Conservation (phyloP, 2,797 vertebrate species). For the Rhynchotus rufescens region DNA sequence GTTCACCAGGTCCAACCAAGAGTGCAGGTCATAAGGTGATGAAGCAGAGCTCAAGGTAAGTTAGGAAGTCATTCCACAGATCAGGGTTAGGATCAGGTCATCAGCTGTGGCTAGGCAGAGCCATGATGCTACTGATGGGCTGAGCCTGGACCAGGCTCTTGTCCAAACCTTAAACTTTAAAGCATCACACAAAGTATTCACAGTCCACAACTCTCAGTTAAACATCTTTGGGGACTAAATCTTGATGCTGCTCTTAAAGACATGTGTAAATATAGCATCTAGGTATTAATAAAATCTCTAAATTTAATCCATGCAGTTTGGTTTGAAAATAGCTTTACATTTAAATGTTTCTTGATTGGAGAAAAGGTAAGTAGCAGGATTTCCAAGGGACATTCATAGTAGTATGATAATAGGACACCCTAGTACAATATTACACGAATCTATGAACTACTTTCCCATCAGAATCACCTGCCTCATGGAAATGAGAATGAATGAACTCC, state of each 20-base stretch:
- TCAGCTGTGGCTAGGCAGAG: too few relatives aligned
- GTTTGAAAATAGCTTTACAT: background rate
- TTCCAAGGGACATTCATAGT: background rate
- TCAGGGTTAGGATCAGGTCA: too few relatives aligned
- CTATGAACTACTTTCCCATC: background rate
- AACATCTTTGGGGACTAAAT: background rate
- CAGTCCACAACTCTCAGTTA: background rate
- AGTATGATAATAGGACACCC: background rate
- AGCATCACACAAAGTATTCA: rapidly evolving
- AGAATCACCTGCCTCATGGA: background rate
- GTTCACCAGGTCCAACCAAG: background rate
- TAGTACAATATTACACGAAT: background rate
- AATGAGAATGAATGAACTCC: background rate
- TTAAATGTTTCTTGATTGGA: background rate
- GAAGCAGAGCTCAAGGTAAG: too few relatives aligned
- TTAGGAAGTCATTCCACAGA: too few relatives aligned
- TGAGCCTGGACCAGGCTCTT: too few relatives aligned
- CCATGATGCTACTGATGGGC: too few relatives aligned
- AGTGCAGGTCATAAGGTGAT: background rate
- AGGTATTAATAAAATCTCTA: background rate
- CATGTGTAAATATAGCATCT: background rate
- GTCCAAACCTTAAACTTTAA: background rate
- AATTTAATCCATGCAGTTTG: background rate
- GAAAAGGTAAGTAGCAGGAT: background rate
- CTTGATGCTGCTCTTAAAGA: background rate